phyloP scores from a whole-genome alignment of 2,113 vertebrate species.

The Australoheros scitulus region DNA sequence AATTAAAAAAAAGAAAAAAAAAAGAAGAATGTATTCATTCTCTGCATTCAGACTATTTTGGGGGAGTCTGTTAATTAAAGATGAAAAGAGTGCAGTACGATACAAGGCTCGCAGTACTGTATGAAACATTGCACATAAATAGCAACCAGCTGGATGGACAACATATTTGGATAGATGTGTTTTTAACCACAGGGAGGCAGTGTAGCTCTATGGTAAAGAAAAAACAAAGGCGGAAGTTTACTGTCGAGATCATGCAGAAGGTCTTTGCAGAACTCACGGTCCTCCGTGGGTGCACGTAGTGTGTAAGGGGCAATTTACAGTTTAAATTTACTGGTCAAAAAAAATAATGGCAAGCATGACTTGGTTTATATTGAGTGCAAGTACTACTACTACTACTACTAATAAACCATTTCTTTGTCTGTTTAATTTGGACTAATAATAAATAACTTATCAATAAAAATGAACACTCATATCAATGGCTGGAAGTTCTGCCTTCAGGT shows the following conservation, averaged over 20 bases:
- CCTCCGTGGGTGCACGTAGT: background rate
- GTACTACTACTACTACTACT: background rate
- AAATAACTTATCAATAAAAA: background rate
- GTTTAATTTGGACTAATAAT: background rate
- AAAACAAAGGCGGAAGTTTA: background rate
- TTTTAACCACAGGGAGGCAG: slow-evolving; percentile 65
- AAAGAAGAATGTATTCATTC: background rate
- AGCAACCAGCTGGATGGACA: background rate
- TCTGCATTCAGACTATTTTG: background rate
- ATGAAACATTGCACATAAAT: background rate
- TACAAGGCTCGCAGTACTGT: background rate
- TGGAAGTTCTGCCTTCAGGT: background rate
- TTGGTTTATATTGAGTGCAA: background rate
- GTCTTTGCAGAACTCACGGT: background rate
- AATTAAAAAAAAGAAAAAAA: no score
- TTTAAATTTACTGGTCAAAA: background rate
- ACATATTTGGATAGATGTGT: background rate
- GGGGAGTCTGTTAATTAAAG: background rate
- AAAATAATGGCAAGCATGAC: background rate
- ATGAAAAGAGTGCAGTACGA: background rate
- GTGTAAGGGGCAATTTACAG: background rate
- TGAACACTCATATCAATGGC: background rate
- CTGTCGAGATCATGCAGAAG: background rate
- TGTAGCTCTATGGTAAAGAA: slow-evolving; percentile 37
- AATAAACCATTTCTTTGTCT: background rate